These are phyloP conservation scores for Halichoeres trimaculatus DNA, from an alignment of 2,113 vertebrate genomes.

Conservation along the genomic window DNA sequence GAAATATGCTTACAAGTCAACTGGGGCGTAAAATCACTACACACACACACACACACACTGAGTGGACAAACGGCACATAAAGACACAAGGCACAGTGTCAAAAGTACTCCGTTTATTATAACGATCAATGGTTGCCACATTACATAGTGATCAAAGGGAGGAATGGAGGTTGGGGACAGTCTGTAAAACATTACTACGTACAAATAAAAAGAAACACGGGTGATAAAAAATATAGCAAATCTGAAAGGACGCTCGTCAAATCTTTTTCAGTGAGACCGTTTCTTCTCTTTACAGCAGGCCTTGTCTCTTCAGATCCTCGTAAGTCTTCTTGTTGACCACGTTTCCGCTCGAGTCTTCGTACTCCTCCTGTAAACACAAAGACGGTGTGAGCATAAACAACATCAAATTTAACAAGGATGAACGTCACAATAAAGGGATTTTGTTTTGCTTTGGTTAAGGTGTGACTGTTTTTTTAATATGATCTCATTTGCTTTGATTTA, in stretches of 20 bases:
- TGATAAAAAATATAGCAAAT: constrained; percentile 15
- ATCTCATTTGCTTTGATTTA: too few species aligned
- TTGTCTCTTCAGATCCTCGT: constrained; percentile 97
- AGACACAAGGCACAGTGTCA: constrained; percentile 1
- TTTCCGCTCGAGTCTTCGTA: constrained; percentile 99
- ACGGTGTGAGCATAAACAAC: background rate
- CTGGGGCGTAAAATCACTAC: constrained; percentile 13
- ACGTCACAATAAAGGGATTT: too few species aligned
- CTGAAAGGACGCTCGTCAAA: background rate
- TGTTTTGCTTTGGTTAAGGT: too few species aligned
- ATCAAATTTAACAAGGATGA: background rate
- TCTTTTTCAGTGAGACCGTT: background rate
- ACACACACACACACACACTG: too few species aligned
- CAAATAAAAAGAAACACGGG: constrained; percentile 45
- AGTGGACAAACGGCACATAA: background rate
- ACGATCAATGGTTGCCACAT: constrained; percentile 41
- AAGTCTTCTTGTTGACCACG: constrained; percentile 98
- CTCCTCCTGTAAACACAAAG: constrained; percentile 87
- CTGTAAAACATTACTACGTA: constrained; percentile 61
- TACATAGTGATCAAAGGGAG: constrained; percentile 53
- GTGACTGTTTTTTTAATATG: too few species aligned
- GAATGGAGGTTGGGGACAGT: background rate
- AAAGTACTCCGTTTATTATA: constrained; percentile 73
- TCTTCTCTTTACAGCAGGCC: constrained; percentile 87
- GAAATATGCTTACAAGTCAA: constrained; percentile 6